Conservation (phyloP, 2,797 vertebrate species). For the Propithecus perrieri region DNA sequence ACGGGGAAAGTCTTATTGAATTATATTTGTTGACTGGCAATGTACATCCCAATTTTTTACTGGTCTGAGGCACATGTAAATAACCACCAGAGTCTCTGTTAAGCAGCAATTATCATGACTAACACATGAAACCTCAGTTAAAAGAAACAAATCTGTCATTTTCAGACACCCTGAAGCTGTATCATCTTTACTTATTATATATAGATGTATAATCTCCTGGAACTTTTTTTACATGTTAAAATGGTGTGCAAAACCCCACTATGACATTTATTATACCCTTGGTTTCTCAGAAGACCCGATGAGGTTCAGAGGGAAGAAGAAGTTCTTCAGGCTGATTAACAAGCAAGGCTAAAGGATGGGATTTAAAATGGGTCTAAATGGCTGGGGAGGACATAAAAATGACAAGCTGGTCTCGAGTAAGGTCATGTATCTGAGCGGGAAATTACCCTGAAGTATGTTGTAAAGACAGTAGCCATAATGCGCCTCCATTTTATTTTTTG, state of each 20-base stretch:
- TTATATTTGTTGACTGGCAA: neutral
- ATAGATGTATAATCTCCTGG: neutral
- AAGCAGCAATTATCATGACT: neutral
- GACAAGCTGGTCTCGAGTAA: neutral
- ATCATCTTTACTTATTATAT: neutral
- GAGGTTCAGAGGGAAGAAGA: neutral
- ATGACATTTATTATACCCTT: neutral
- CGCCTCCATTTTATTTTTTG: neutral
- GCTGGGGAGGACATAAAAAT: neutral
- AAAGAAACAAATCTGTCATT: neutral
- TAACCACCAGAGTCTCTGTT: too few species aligned
- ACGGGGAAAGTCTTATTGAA: neutral
- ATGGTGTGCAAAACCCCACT: neutral
- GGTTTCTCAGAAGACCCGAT: neutral
- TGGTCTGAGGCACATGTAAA: neutral
- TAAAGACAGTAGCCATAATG: neutral
- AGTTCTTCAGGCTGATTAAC: neutral
- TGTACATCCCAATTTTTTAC: neutral
- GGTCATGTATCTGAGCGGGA: neutral
- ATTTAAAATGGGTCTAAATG: neutral
- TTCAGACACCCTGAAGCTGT: neutral
- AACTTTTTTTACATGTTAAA: neutral
- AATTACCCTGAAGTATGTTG: neutral
- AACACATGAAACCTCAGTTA: neutral
- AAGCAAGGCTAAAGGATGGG: neutral